Conservation (phyloP, 1,140 invertebrate genomes). For the Procambarus virginalis region DNA sequence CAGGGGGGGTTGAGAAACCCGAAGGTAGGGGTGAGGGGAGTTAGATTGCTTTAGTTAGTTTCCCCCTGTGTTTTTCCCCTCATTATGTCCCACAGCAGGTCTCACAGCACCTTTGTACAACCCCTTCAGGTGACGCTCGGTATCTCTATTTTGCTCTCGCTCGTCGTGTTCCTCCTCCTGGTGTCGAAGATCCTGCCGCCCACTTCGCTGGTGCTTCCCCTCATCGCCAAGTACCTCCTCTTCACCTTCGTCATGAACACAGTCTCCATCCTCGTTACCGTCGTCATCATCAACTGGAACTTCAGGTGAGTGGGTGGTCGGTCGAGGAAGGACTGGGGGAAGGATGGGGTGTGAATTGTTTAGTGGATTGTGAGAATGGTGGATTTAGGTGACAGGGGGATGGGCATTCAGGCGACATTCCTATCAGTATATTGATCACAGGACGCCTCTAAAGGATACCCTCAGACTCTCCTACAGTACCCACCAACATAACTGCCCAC, state of each 20-base stretch:
- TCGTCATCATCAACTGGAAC: slow-evolving; percentile 99
- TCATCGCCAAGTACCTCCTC: slow-evolving; percentile 98
- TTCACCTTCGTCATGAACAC: slow-evolving; percentile 99
- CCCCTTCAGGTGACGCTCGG: slow-evolving; percentile 86
- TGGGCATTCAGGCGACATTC: no score
- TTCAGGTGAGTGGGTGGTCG: slow-evolving; percentile 79
- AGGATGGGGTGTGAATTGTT: neutral
- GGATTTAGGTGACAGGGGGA: no score
- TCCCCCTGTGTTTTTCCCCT: no score
- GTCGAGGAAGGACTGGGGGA: neutral
- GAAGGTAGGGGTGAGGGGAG: no score
- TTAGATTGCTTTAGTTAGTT: no score
- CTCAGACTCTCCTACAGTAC: no score
- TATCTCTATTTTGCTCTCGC: slow-evolving; percentile 98
- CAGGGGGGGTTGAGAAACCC: no score
- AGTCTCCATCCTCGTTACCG: slow-evolving; percentile 98
- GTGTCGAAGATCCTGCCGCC: slow-evolving; percentile 99
- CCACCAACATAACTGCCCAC: no score
- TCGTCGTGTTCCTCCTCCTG: slow-evolving; percentile 98
- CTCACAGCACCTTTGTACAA: neutral
- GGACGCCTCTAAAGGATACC: no score
- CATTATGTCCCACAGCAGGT: neutral
- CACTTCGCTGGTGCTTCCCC: slow-evolving; percentile 93
- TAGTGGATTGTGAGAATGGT: neutral
- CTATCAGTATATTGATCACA: no score